Conservation (phyloP, 2,888 invertebrate genomes). For the Orthosia incerta region DNA sequence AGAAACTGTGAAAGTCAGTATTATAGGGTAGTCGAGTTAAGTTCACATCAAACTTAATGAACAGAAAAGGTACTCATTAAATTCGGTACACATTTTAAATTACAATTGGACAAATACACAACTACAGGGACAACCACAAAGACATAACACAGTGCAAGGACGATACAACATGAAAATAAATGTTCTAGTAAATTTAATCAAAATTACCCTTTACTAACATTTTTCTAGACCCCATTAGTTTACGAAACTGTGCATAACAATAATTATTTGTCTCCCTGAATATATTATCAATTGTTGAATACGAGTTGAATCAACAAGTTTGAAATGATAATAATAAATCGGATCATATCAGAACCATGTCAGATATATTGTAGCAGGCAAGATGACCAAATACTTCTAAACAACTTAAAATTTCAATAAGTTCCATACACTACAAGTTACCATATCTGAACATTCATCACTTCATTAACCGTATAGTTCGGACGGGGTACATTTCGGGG, state of each 20-base stretch:
- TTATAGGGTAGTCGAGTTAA: not conserved
- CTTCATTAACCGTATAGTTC: too few species aligned
- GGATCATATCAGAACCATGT: too few species aligned
- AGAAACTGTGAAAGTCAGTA: not conserved
- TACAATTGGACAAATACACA: not conserved
- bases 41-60: not conserved
- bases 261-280: too few species aligned
- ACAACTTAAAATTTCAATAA: too few species aligned
- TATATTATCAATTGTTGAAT: too few species aligned
- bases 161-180: conserved; percentile 25
- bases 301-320: too few species aligned
- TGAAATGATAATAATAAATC: too few species aligned
- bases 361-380: too few species aligned
- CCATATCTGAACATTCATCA: too few species aligned
- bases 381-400: too few species aligned
- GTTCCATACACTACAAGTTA: too few species aligned
- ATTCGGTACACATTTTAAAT: not conserved
- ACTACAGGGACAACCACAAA: conserved; percentile 7
- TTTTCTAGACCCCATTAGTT: not conserved
- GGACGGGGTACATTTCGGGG: too few species aligned
- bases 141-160: conserved; percentile 32
- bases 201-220: not conserved
- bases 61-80: not conserved
- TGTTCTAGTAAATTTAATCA: not conserved
- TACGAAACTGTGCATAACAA: not conserved